A percentile compares a stretch with the other conserved stretches of the same genome.
Evolutionary conservation across 2,113 vertebrate genomes (phyloP).

Genomic region (Equus przewalskii): DNA sequence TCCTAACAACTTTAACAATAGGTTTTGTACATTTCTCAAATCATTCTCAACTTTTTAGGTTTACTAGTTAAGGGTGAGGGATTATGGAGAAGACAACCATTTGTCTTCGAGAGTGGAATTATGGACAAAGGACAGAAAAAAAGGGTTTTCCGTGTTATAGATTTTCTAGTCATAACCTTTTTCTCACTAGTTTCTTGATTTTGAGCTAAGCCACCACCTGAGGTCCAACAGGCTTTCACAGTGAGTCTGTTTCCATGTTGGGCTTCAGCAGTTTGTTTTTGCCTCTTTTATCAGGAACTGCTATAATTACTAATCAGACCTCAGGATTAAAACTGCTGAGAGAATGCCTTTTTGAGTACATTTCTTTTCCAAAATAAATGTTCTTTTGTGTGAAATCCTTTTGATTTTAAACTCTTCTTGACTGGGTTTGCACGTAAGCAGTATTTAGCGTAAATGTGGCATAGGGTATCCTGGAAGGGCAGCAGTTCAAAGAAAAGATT

Average conservation of each 20-base stretch:
- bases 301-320: not conserved
- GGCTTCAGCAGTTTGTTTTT: not conserved
- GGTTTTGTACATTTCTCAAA: constrained; percentile 13
- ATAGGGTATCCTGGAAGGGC: not conserved
- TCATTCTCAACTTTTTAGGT: not conserved
- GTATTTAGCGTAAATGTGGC: not conserved
- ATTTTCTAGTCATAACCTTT: not conserved
- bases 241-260: not conserved
- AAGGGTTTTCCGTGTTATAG: not conserved
- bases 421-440: not conserved
- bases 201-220: not conserved
- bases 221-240: not conserved
- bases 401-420: not conserved
- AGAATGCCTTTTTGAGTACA: not conserved
- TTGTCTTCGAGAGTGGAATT: constrained; percentile 1
- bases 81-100: not conserved
- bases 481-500: not conserved
- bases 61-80: not conserved
- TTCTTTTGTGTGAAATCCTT: not conserved
- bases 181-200: not conserved
- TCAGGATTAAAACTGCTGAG: not conserved
- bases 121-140: not conserved
- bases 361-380: not conserved
- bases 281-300: not conserved
- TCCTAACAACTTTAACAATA: not conserved